A percentile compares a stretch with the other conserved stretches of the same genome.
Conservation (phyloP, 2,113 vertebrate genomes). For the Gallinago jamesoni region DNA sequence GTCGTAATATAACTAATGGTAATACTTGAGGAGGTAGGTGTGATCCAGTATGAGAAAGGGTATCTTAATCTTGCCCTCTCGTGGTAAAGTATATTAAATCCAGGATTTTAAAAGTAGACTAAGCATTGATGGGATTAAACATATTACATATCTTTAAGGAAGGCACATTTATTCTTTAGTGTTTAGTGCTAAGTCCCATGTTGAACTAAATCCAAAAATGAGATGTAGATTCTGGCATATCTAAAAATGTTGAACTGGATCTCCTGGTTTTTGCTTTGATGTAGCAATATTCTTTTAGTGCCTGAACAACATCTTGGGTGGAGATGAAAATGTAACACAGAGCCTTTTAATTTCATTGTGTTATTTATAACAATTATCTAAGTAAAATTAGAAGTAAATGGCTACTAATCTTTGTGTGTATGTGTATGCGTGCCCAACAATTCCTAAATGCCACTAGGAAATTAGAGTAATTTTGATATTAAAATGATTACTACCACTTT, state of each 20-base stretch:
- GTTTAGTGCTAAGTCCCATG: slow-evolving; percentile 38
- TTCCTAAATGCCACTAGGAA: slow-evolving; percentile 68
- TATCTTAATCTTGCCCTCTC: slow-evolving; percentile 52
- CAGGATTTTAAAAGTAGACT: slow-evolving; percentile 53
- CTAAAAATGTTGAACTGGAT: slow-evolving; percentile 16
- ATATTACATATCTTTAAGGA: slow-evolving; percentile 54
- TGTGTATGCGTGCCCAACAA: slow-evolving; percentile 8
- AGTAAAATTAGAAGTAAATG: slow-evolving; percentile 51
- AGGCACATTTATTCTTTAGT: slow-evolving; percentile 41
- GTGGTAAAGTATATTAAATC: slow-evolving; percentile 37
- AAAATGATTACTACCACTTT: slow-evolving; percentile 79
- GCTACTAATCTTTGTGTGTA: slow-evolving; percentile 19
- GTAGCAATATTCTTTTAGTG: not conserved
- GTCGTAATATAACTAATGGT: not conserved
- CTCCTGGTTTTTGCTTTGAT: slow-evolving; percentile 30
- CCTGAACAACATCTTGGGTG: not conserved
- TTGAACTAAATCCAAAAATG: slow-evolving; percentile 58
- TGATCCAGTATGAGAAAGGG: not conserved
- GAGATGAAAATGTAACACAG: slow-evolving; percentile 2
- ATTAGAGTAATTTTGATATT: slow-evolving; percentile 79
- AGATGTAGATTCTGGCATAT: slow-evolving; percentile 52
- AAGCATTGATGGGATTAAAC: slow-evolving; percentile 64
- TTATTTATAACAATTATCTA: slow-evolving; percentile 65
- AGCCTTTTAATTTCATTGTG: slow-evolving; percentile 56
- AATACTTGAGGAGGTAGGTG: slow-evolving; percentile 32